A percentile compares a stretch with the other conserved stretches of the same genome.
These are phyloP conservation scores for Corythoichthys haematopterus DNA, from an alignment of 2,113 vertebrate genomes.

Conservation along the genomic window DNA sequence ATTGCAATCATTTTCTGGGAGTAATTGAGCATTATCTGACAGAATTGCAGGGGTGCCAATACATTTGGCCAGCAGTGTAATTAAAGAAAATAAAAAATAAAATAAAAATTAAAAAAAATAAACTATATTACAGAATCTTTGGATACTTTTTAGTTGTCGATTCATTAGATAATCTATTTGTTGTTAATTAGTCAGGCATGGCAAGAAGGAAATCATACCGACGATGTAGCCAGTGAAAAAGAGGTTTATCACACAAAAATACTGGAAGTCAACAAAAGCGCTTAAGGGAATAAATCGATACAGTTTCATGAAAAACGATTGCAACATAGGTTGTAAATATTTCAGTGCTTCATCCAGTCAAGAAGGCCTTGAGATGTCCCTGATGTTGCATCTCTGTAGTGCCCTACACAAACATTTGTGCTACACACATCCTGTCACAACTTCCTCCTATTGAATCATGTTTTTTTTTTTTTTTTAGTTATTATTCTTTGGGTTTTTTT, in stretches of 20 bases:
- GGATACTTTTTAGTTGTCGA: too few species aligned
- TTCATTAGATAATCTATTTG: too few species aligned
- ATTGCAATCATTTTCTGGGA: too few species aligned
- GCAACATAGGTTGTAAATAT: background rate
- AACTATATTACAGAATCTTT: too few species aligned
- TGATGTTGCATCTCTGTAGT: background rate
- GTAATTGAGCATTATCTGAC: too few species aligned
- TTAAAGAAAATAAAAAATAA: too few species aligned
- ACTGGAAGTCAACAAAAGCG: background rate
- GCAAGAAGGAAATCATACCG: too few species aligned
- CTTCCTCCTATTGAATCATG: constrained; percentile 5
- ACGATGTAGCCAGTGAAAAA: too few species aligned
- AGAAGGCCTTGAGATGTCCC: background rate
- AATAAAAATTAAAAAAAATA: too few species aligned
- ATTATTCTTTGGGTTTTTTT: background rate
- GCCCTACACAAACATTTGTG: constrained; percentile 1
- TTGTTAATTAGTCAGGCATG: too few species aligned
- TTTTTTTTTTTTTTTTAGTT: constrained; percentile 11
- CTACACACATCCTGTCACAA: background rate
- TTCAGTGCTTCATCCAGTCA: background rate
- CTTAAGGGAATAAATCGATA: background rate
- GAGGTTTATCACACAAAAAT: background rate
- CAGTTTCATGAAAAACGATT: background rate
- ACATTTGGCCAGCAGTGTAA: too few species aligned
- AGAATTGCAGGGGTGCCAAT: too few species aligned